Conservation (phyloP, 2,888 invertebrate genomes). For the Laothoe populi region DNA sequence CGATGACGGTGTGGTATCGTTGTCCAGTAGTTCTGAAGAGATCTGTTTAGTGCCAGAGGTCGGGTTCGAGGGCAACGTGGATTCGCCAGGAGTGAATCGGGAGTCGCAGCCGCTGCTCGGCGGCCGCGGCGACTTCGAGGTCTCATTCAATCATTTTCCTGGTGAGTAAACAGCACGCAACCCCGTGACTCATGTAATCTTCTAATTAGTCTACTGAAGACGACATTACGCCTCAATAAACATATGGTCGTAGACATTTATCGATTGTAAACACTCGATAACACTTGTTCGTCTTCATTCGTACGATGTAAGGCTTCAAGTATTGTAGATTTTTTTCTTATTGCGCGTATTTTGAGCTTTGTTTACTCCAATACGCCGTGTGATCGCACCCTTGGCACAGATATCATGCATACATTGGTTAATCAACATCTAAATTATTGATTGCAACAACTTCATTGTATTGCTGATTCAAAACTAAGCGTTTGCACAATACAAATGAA, state of each 20-base stretch:
- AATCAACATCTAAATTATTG: slow-evolving; percentile 40
- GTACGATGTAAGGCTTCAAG: slow-evolving; percentile 54
- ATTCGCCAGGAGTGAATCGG: slow-evolving; percentile 92
- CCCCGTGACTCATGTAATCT: slow-evolving; percentile 45
- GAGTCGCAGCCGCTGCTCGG: slow-evolving; percentile 98
- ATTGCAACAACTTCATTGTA: slow-evolving; percentile 64
- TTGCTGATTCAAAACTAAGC: slow-evolving; percentile 48
- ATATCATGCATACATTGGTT: slow-evolving; percentile 28
- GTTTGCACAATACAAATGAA: slow-evolving; percentile 59
- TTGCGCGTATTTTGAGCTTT: background rate
- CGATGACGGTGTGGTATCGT: slow-evolving; percentile 85
- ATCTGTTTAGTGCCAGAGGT: slow-evolving; percentile 93
- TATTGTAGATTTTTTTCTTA: slow-evolving; percentile 12
- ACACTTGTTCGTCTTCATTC: slow-evolving; percentile 56
- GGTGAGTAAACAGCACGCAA: slow-evolving; percentile 79
- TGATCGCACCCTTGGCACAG: slow-evolving; percentile 15
- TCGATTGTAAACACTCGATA: slow-evolving; percentile 35
- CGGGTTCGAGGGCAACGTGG: slow-evolving; percentile 92
- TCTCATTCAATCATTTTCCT: slow-evolving; percentile 94
- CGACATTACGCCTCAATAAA: slow-evolving; percentile 37
- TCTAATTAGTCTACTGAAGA: slow-evolving; percentile 43
- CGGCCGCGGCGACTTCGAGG: slow-evolving; percentile 90
- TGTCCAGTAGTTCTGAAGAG: slow-evolving; percentile 87
- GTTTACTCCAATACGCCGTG: slow-evolving; percentile 12
- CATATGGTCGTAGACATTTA: slow-evolving; percentile 30